Evolutionary conservation across 2,888 invertebrate species (phyloP), one percentile per base, ranked within the genome.

Genomic region (Buathra laborator): DNA sequence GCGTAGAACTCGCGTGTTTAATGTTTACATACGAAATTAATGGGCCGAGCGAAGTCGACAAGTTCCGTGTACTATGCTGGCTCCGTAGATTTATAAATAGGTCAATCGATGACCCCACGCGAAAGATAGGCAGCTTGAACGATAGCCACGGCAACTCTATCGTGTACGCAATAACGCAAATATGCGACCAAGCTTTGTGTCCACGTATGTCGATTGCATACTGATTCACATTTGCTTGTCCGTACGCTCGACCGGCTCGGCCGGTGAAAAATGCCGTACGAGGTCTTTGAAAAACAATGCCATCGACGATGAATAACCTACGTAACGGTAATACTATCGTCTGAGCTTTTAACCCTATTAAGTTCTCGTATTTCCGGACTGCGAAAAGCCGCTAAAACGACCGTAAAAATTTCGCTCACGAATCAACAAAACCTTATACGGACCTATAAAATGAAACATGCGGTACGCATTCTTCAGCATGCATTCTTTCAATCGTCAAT

Each of bases 41-140:
- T 68, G 59, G 32, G 32, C 48, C 37, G 68, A 37, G n/a, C 6
- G 32, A 75, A 56, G 19, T 81, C 43, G 19, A 9, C n/a, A 24
- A 10, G 46, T 81, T 64, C 68, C 19, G 16, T 32, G 62, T 12
- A 59, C 46, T 19, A 6, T 9, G 56, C 56, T 37, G 29, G 29
- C 59, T 67, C 71, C 59, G 48, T 71, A 56, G 71, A 59, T 72
- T 81, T 71, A 70, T 53, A 81, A 77, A 81, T 68, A 64, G 84
- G 86, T 84, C 78, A 84, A 86, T 84, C 84, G 86, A 84, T 84
- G 86, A 86, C 86, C 84, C 75, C 59, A 37, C 59, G 71, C 12
- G 46, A 71, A 67, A 71, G 68, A 72, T 83, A 74, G 62, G 12
- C 81, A 56, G 19, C 68, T 76, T 48, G n/a, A 16, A 74, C 51